Conservation (phyloP, 2,888 invertebrate genomes). For the Biston betularia region DNA sequence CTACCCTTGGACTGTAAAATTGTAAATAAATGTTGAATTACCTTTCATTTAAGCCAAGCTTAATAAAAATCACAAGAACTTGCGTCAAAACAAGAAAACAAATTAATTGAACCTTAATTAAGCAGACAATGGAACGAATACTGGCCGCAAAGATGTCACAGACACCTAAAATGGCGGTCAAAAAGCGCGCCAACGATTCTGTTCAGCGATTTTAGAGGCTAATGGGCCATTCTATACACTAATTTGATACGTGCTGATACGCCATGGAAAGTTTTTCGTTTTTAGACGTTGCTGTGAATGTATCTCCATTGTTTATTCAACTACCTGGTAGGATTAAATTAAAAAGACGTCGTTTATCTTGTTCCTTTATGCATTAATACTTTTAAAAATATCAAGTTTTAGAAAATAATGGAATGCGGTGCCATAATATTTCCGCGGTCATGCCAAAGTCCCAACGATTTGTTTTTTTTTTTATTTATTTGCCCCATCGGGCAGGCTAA, state of each 20-base stretch:
- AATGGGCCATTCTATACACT: conserved; percentile 26
- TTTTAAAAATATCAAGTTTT: too few relatives aligned
- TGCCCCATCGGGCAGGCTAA: too few relatives aligned
- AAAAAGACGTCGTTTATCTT: conserved; percentile 4
- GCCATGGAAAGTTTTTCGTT: conserved; percentile 27
- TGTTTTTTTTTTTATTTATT: conserved; percentile 5
- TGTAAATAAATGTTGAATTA: neutral
- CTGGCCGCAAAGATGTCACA: conserved; percentile 16
- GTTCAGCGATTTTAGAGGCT: conserved; percentile 13
- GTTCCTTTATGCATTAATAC: neutral
- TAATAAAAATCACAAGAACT: conserved; percentile 10
- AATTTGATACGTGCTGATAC: conserved; percentile 28
- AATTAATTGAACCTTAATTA: conserved; percentile 23
- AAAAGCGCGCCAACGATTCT: conserved; percentile 23
- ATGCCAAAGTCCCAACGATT: neutral
- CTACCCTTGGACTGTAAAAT: neutral
- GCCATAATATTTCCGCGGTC: neutral
- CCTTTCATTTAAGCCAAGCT: neutral
- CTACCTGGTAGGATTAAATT: conserved; percentile 1
- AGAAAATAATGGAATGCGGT: neutral
- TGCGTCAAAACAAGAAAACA: conserved; percentile 20
- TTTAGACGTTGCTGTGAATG: neutral
- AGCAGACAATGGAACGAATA: conserved; percentile 18
- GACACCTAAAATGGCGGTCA: conserved; percentile 26
- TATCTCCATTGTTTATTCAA: conserved; percentile 8